A percentile compares a stretch with the other conserved stretches of the same genome.
Conservation (phyloP, 2,888 invertebrate species). For the Volucella inanis region DNA sequence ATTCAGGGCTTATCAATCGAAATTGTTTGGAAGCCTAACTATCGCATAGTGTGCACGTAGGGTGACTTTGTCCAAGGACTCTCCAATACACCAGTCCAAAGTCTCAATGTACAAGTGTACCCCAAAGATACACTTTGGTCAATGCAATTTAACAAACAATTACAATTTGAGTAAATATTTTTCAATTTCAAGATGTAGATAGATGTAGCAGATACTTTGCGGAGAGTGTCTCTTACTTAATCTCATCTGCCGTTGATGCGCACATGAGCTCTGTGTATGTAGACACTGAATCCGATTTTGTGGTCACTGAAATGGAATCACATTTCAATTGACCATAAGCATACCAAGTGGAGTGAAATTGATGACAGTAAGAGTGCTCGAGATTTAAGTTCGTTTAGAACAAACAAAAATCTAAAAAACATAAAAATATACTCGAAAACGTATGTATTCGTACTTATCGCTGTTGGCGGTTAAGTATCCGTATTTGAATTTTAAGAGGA, state of each 20-base stretch:
- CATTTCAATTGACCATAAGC: conserved; percentile 22
- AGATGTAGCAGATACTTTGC: not conserved
- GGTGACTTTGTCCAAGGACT: too few species aligned
- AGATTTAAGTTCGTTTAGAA: not conserved
- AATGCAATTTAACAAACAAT: conserved; percentile 56
- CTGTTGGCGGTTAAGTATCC: too few species aligned
- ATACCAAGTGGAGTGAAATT: conserved; percentile 31
- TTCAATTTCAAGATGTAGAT: conserved; percentile 64
- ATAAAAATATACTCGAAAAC: too few species aligned
- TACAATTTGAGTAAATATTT: conserved; percentile 56
- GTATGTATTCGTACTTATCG: conserved; percentile 14
- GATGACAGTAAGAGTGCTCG: conserved; percentile 35
- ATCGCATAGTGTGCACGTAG: not conserved
- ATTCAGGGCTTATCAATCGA: conserved; percentile 33
- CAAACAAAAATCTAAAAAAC: too few species aligned
- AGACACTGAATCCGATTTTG: not conserved
- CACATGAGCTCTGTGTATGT: not conserved
- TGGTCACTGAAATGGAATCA: not conserved
- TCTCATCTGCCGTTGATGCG: conserved; percentile 21
- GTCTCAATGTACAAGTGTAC: too few species aligned
- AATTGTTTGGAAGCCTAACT: not conserved
- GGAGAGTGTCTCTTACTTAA: conserved; percentile 25
- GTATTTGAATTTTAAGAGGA: conserved; percentile 3
- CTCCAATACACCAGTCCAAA: too few species aligned
- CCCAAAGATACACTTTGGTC: conserved; percentile 1